Base-by-base conservation (phyloP, 35 echinoderm and acorn worm species). In the Eucidaris tribuloides region DNA sequence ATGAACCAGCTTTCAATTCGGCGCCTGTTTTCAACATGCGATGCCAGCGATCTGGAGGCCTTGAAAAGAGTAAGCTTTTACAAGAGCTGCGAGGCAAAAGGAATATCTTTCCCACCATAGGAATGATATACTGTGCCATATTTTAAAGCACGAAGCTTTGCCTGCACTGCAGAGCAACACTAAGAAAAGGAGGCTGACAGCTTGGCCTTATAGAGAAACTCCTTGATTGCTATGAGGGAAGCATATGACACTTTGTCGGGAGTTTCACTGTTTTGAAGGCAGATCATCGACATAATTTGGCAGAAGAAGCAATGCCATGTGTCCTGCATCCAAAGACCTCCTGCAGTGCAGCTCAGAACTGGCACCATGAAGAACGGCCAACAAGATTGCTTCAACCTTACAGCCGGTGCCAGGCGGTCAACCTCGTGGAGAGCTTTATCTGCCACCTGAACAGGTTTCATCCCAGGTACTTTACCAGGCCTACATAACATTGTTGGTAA, bases 11-110 rank as follows among this genome's bases (percentile, higher is more conserved):
- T 89, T 30, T n/a, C n/a, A n/a, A 45, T 28, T 68, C 23, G 25
- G 29, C 81, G 86, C 46, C 72, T 89, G 0, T 89, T 89, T 45
- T n/a, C n/a, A n/a, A 58, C 33, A 32, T 89, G 87, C 79, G 45
- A 76, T 36, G 3, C 28, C 6, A 28, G 20, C 54, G 87, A 89
- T 34, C 3, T 89, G 4, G 41, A 81, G 4, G 30, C 14, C 25
- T 40, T 89, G 80, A 76, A 83, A 30, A 14, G 18, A 14, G 79
- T 80, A 23, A 83, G 83, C n/a, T n/a, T 42, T 23, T n/a, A 14
- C 38, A 18, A 3, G 60, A 83, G 50, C 31, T 82, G n/a, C 7
- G n/a, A 20, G 15, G 49, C 52, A 48, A 42, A 42, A 14, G 58
- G 41, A 18, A 43, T 64, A 17, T 19, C 24, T 36, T 4, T 7